Conservation (phyloP, 2,888 invertebrate species). For the Ceramica pisi region DNA sequence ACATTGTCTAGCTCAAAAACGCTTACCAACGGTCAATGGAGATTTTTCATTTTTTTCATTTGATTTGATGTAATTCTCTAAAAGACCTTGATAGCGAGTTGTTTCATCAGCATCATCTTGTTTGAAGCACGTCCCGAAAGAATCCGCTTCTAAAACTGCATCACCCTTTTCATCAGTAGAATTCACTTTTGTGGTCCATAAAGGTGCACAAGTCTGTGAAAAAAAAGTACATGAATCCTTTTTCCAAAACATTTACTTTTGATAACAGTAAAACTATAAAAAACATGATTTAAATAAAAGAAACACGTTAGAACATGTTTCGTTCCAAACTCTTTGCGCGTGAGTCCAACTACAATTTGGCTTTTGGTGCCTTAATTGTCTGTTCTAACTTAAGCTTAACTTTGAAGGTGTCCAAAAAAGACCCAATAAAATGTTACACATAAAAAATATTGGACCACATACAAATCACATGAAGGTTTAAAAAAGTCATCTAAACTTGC, state of each 20-base stretch:
- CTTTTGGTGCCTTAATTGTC: too few relatives aligned
- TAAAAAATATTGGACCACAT: too few relatives aligned
- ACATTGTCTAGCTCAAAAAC: not conserved
- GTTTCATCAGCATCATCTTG: not conserved
- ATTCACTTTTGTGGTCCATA: not conserved
- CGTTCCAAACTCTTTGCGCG: too few relatives aligned
- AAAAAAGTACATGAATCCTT: too few relatives aligned
- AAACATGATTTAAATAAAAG: not conserved
- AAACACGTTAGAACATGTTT: too few relatives aligned
- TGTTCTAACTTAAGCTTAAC: too few relatives aligned
- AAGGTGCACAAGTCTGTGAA: slow-evolving; percentile 2
- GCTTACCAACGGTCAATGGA: not conserved
- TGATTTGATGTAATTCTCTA: not conserved
- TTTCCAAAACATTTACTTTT: not conserved
- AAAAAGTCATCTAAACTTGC: too few relatives aligned
- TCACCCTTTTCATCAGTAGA: accelerated
- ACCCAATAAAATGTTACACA: too few relatives aligned
- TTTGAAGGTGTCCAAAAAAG: too few relatives aligned
- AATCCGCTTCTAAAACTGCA: not conserved
- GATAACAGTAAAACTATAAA: not conserved
- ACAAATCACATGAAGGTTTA: too few relatives aligned
- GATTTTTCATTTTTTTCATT: too few relatives aligned
- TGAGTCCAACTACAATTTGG: too few relatives aligned
- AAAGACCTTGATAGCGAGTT: not conserved
- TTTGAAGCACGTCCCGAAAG: slow-evolving; percentile 1